A percentile compares a stretch with the other conserved stretches of the same genome.
phyloP scores from a whole-genome alignment of 2,797 vertebrate genomes.

The Corythornis leucogaster region DNA sequence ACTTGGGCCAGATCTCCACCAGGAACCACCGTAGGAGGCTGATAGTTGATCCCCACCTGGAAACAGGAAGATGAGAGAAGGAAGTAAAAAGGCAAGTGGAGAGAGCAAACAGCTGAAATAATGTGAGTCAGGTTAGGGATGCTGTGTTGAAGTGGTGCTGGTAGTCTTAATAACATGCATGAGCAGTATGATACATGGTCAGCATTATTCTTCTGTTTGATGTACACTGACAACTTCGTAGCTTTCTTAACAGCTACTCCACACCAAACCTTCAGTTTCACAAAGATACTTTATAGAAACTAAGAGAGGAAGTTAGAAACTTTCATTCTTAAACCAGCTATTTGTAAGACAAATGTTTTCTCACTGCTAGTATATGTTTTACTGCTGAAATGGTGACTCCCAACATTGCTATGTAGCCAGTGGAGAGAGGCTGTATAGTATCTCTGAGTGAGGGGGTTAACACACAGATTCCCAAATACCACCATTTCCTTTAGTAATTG shows the following conservation, averaged over 20 bases:
- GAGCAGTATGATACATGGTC: not conserved
- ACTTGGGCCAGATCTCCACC: constrained; percentile 92
- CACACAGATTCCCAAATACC: not conserved
- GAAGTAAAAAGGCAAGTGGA: not conserved
- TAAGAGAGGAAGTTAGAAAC: not conserved
- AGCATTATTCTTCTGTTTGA: not conserved
- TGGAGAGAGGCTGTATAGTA: not conserved
- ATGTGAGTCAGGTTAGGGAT: not conserved
- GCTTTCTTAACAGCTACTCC: not conserved
- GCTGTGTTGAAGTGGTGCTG: not conserved
- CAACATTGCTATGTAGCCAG: not conserved
- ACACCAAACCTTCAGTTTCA: not conserved
- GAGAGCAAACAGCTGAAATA: not conserved
- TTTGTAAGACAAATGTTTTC: not conserved
- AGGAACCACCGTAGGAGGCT: constrained; percentile 91
- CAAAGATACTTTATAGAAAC: not conserved
- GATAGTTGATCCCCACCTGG: constrained; percentile 95
- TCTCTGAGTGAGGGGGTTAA: not conserved
- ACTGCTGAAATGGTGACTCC: not conserved
- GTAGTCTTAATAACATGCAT: not conserved
- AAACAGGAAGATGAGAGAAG: constrained; percentile 16
- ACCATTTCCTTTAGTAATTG: not conserved
- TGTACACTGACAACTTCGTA: not conserved
- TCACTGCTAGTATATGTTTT: not conserved
- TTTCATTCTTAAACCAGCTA: not conserved